These are phyloP conservation scores for Asteroscopus sphinx DNA, from an alignment of 2,888 invertebrate species.

Conservation along the genomic window DNA sequence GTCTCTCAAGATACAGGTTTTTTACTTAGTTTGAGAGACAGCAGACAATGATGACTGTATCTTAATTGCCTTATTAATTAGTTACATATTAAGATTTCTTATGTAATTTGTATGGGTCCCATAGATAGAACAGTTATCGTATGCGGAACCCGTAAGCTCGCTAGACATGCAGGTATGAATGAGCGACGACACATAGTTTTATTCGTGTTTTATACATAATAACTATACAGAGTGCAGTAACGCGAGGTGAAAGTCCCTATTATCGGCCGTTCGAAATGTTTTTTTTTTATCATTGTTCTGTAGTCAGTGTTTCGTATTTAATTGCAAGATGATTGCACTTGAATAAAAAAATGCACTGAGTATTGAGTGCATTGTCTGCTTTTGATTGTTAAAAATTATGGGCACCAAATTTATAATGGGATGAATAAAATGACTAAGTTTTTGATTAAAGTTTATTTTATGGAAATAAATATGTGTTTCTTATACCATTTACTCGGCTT, in stretches of 20 bases:
- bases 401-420: not conserved
- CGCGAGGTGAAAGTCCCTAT: constrained; percentile 40
- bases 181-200: constrained; percentile 56
- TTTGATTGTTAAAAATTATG: constrained; percentile 25
- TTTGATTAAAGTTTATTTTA: not conserved
- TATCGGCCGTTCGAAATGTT: constrained; percentile 14
- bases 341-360: constrained; percentile 31
- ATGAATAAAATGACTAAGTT: not conserved
- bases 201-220: constrained; percentile 61
- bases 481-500: not conserved
- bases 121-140: not conserved
- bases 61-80: too few relatives aligned
- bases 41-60: too few relatives aligned
- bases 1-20: too few relatives aligned
- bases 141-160: constrained; percentile 32
- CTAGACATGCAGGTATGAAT: constrained; percentile 62
- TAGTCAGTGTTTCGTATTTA: constrained; percentile 11
- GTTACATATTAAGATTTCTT: too few relatives aligned
- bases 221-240: constrained; percentile 36
- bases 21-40: too few relatives aligned
- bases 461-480: too few relatives aligned
- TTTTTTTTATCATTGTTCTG: constrained; percentile 29
- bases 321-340: constrained; percentile 31
- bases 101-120: too few relatives aligned
- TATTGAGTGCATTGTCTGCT: constrained; percentile 11